Conservation (phyloP, 1,140 invertebrate genomes). For the Ericerus pela region DNA sequence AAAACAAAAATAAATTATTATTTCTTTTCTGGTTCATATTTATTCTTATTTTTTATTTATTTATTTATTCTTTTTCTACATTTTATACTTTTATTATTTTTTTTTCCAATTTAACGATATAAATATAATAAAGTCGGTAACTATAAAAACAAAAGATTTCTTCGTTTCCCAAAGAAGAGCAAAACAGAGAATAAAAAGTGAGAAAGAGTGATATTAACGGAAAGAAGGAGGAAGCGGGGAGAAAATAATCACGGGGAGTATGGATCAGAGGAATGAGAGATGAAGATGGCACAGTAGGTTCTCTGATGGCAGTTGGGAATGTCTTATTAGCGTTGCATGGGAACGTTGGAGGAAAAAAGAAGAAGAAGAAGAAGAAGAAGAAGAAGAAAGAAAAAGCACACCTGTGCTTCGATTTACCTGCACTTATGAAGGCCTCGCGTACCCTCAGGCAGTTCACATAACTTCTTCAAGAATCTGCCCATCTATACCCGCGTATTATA, state of each 20-base stretch:
- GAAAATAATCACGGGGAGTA: not conserved
- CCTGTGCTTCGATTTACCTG: slow-evolving; percentile 7
- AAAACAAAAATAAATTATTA: not conserved
- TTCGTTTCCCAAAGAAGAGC: too few relatives aligned
- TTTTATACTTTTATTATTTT: too few relatives aligned
- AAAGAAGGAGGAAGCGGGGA: too few relatives aligned
- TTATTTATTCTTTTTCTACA: too few relatives aligned
- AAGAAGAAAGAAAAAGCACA: too few relatives aligned
- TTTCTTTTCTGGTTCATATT: slow-evolving; percentile 6
- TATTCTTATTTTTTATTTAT: slow-evolving; percentile 7
- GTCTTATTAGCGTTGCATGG: slow-evolving; percentile 9
- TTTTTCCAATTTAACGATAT: too few relatives aligned
- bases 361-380: too few relatives aligned
- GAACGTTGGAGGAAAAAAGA: too few relatives aligned
- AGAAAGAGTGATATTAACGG: too few relatives aligned
- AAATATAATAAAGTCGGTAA: slow-evolving; percentile 12
- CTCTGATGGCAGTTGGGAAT: slow-evolving; percentile 10
- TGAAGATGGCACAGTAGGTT: slow-evolving; percentile 10
- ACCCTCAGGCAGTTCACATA: slow-evolving; percentile 8
- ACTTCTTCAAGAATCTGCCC: slow-evolving; percentile 11
- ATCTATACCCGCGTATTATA: not conserved
- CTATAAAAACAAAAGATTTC: slow-evolving; percentile 9
- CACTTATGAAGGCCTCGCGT: slow-evolving; percentile 11
- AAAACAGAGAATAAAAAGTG: too few relatives aligned
- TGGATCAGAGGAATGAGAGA: not conserved